Conservation (phyloP, 92 coral and sea anemone species). For the Meandrina meandrites region DNA sequence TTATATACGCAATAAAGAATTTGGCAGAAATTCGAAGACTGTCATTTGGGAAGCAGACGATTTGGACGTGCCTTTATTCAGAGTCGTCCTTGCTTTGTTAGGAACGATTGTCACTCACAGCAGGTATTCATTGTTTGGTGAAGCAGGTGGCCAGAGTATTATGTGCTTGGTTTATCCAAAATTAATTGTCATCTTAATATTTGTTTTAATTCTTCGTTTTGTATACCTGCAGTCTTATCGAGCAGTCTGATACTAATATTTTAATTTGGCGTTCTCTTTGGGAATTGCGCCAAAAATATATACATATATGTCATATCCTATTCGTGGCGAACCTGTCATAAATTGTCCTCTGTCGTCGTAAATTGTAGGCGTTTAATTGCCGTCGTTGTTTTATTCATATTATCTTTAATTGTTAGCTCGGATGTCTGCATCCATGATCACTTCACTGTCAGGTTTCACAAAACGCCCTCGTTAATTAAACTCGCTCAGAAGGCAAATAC, state of each 20-base stretch:
- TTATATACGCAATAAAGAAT: background rate
- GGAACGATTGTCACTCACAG: background rate
- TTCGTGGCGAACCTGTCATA: background rate
- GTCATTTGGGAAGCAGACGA: background rate
- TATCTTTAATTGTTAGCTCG: background rate
- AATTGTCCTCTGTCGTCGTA: background rate
- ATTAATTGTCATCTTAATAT: background rate
- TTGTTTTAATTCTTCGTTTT: background rate
- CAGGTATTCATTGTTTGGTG: constrained; percentile 1
- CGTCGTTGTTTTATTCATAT: background rate
- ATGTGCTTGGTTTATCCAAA: background rate
- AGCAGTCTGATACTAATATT: background rate
- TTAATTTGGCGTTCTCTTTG: constrained; percentile 3
- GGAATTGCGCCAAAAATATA: background rate
- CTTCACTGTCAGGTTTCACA: background rate
- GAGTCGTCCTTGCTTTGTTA: background rate
- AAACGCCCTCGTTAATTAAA: background rate
- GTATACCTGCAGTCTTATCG: background rate
- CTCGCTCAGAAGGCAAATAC: background rate
- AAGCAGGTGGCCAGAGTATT: constrained; percentile 15
- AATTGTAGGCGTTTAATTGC: background rate
- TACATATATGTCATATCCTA: background rate
- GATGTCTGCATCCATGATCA: constrained; percentile 1
- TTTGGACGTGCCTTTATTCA: too few species aligned
- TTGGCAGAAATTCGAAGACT: background rate